phyloP scores from a whole-genome alignment of 2,797 vertebrate species.

The Macropus fuliginosus region DNA sequence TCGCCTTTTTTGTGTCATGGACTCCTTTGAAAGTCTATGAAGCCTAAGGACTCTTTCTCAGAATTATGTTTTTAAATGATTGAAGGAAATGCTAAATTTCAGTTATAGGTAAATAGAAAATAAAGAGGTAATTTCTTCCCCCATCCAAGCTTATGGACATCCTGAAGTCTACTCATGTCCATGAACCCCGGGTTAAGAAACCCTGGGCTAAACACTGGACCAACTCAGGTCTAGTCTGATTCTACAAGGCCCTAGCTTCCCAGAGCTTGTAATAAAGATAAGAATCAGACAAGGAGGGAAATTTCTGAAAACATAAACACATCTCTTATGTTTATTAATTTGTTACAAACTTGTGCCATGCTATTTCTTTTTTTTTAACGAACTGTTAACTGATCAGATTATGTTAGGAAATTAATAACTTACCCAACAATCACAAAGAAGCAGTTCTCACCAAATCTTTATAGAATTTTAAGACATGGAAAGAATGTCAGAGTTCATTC shows the following conservation, averaged over 20 bases:
- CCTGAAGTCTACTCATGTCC: background rate
- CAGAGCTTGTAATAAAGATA: background rate
- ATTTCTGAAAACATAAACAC: background rate
- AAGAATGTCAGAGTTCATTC: background rate
- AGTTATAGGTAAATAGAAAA: background rate
- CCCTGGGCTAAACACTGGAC: background rate
- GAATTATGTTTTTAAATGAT: background rate
- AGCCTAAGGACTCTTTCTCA: background rate
- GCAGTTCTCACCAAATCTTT: background rate
- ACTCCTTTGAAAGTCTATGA: background rate
- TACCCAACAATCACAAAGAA: background rate
- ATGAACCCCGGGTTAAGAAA: background rate
- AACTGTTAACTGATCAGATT: slow-evolving; percentile 4
- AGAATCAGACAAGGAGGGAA: background rate
- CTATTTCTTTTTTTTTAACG: background rate
- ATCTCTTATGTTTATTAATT: background rate
- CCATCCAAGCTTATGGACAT: background rate
- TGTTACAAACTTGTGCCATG: background rate
- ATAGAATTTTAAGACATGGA: background rate
- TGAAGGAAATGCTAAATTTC: background rate
- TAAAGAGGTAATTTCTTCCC: background rate
- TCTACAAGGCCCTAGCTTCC: background rate
- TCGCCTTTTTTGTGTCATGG: background rate
- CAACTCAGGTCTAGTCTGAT: background rate
- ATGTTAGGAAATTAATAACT: background rate